These are phyloP conservation scores for Sebastes fasciatus DNA, from an alignment of 2,113 vertebrate genomes.

Conservation along the genomic window DNA sequence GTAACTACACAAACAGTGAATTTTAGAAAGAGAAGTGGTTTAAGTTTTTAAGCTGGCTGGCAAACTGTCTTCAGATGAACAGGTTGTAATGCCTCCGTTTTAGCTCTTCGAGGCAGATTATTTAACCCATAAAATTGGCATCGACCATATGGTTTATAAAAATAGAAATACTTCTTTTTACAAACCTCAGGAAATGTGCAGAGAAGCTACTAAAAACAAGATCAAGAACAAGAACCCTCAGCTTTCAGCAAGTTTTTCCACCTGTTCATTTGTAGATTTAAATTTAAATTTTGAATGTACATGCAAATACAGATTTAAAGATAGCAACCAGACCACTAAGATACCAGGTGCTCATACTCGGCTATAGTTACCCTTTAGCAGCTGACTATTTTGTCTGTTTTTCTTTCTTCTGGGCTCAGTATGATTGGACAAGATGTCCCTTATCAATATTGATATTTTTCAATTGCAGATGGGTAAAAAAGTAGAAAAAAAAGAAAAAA, in stretches of 20 bases:
- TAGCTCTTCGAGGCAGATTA: neutral
- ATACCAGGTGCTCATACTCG: neutral
- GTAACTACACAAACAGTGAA: neutral
- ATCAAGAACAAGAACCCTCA: too few species aligned
- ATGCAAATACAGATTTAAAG: neutral
- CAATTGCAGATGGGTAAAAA: too few species aligned
- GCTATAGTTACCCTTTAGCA: neutral
- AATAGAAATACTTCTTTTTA: neutral
- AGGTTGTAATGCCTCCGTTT: neutral
- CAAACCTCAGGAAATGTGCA: neutral
- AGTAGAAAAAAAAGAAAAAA: too few species aligned
- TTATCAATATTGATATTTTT: neutral
- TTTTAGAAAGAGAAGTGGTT: neutral
- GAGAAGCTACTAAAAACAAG: too few species aligned
- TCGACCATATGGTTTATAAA: neutral
- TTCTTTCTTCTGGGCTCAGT: neutral
- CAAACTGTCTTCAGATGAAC: neutral
- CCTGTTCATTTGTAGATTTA: neutral
- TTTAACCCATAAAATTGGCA: too few species aligned
- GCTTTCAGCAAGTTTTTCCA: neutral
- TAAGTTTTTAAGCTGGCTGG: neutral
- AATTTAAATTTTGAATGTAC: neutral
- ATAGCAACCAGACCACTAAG: neutral
- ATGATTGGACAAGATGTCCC: neutral
- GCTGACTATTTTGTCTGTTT: neutral